Conservation (phyloP, 1,140 invertebrate genomes). For the Anthonomus grandis region DNA sequence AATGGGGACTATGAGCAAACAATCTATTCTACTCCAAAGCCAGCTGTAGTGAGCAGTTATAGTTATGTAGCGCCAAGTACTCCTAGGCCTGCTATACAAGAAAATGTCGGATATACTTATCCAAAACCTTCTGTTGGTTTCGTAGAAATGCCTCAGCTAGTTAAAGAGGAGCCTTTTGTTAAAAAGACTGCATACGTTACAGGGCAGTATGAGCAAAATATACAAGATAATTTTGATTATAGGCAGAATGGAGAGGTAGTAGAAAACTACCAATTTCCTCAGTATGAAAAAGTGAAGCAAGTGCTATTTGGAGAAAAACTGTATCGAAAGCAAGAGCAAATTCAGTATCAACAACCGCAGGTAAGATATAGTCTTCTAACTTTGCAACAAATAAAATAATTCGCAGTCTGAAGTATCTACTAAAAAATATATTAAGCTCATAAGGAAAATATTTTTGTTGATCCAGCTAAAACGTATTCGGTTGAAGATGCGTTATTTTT, state of each 20-base stretch:
- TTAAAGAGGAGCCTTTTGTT: slow-evolving; percentile 50
- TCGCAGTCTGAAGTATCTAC: no score
- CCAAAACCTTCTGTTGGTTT: slow-evolving; percentile 50
- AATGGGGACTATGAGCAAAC: neutral
- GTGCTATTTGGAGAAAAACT: neutral
- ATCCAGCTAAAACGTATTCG: no score
- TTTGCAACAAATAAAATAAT: no score
- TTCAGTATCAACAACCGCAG: slow-evolving; percentile 19
- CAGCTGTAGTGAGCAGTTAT: neutral
- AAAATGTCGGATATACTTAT: slow-evolving; percentile 48
- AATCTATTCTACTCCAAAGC: neutral
- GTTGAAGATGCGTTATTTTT: no score
- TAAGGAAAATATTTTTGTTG: no score
- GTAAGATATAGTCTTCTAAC: no score
- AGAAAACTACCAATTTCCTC: slow-evolving; percentile 23
- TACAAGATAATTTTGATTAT: slow-evolving; percentile 8
- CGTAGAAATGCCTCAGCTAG: slow-evolving; percentile 46
- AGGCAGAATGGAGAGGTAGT: slow-evolving; percentile 7
- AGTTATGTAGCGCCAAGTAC: neutral
- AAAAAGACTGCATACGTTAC: slow-evolving; percentile 54
- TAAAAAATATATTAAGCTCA: no score
- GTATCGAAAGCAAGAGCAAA: slow-evolving; percentile 1
- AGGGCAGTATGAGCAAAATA: slow-evolving; percentile 32
- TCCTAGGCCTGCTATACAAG: slow-evolving; percentile 11
- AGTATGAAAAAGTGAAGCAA: slow-evolving; percentile 22